These are phyloP conservation scores for Pachycephala philippinensis DNA, from an alignment of 2,113 vertebrate genomes.

Conservation along the genomic window DNA sequence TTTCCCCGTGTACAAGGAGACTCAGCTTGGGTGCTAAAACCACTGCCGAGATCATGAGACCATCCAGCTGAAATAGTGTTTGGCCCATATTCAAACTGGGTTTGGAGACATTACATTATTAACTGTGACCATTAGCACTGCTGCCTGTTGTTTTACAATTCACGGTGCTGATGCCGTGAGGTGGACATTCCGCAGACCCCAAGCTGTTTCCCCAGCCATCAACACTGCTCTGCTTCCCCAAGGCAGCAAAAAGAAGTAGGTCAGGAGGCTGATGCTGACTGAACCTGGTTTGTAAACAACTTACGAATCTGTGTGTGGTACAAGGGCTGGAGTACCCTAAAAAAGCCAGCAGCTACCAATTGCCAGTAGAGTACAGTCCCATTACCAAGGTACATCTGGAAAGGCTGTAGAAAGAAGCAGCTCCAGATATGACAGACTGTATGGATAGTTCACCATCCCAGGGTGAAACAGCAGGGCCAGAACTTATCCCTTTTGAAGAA, in stretches of 20 bases:
- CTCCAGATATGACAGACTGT: neutral
- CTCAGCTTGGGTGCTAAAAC: neutral
- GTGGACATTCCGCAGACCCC: fast-evolving
- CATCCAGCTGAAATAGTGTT: constrained; percentile 41
- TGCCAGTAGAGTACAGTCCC: neutral
- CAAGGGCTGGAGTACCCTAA: neutral
- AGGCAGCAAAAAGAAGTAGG: neutral
- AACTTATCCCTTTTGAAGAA: neutral
- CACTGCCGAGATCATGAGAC: neutral
- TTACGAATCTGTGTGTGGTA: neutral
- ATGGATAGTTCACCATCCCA: neutral
- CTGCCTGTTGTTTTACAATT: neutral
- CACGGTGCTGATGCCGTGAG: neutral
- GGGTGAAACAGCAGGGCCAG: neutral
- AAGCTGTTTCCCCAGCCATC: neutral
- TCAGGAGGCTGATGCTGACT: neutral
- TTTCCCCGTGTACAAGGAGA: neutral
- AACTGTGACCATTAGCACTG: neutral
- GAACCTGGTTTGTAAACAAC: neutral
- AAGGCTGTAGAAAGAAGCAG: neutral
- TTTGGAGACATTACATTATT: neutral
- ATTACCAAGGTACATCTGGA: constrained; percentile 2
- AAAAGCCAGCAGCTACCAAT: neutral
- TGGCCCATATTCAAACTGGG: neutral
- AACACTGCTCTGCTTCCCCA: neutral